Conservation (phyloP, 2,888 invertebrate species). For the Agriopis aurantiaria region DNA sequence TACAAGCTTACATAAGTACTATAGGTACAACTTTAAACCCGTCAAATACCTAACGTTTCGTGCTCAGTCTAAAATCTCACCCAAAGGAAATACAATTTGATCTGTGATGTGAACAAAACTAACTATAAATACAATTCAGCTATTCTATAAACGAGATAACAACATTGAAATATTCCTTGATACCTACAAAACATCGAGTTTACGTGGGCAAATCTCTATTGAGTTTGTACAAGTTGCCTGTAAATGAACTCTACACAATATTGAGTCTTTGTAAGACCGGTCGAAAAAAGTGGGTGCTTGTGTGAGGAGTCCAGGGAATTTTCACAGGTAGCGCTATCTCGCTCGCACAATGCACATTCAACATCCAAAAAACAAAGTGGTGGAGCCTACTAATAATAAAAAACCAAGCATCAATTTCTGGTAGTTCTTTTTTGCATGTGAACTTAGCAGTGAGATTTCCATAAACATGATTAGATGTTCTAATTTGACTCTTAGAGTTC, state of each 20-base stretch:
- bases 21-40: slow-evolving; percentile 52
- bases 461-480: too few relatives aligned
- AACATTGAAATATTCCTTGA: slow-evolving; percentile 61
- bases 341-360: neutral
- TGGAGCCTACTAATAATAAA: too few relatives aligned
- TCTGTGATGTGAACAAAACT: slow-evolving; percentile 43
- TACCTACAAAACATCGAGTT: slow-evolving; percentile 53
- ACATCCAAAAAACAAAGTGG: too few relatives aligned
- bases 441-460: too few relatives aligned
- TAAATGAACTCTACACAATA: slow-evolving; percentile 19
- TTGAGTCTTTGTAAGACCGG: slow-evolving; percentile 1
- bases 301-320: slow-evolving; percentile 16
- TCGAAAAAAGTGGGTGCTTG: slow-evolving; percentile 21
- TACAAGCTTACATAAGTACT: slow-evolving; percentile 48
- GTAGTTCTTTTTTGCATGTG: too few relatives aligned
- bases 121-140: slow-evolving; percentile 48
- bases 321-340: neutral
- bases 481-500: too few relatives aligned
- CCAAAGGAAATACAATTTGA: slow-evolving; percentile 49
- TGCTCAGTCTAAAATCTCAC: slow-evolving; percentile 71
- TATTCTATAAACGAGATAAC: slow-evolving; percentile 69
- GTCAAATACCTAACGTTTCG: slow-evolving; percentile 55
- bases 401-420: too few relatives aligned
- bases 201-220: slow-evolving; percentile 35
- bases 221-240: slow-evolving; percentile 3